Base-by-base conservation (phyloP, 2,113 vertebrate species). In the Oncorhynchus gorbuscha region DNA sequence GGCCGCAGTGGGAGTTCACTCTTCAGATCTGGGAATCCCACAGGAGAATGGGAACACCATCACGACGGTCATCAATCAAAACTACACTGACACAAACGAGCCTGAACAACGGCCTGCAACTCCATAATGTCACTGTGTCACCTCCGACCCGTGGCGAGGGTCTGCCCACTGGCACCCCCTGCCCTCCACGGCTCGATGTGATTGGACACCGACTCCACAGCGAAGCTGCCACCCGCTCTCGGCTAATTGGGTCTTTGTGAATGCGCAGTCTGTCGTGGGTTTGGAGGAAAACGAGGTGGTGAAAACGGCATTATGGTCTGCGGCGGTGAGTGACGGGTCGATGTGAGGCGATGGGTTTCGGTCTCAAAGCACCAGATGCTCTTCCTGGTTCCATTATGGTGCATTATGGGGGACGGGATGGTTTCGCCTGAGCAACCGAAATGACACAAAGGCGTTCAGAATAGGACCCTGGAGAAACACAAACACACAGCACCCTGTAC, bases 61-160 rank as follows among this genome's bases (percentile, higher is more conserved):
- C 94, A 92, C 91, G 92, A 95, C 91, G 93, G 92, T 94, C 93
- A 98, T 99, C 96, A 96, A 99, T 99, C 97, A 99, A 94, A 90
- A 85, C 11, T 55, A 89, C 4, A 20, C 71, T 96, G 97, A 98
- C 97, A 97, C 89, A 93, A 97, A 96, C 97, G 94, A 93, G 94
- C 92, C 84, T 91, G 89, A 92, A 96, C 95, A 96, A 95, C 92
- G 92, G 90, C 83, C 92, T 71, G 82, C 83, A 94, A 92, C 93
- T 92, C 87, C 86, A 88, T 78, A 83, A 84, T 91, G 93, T 92
- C 94, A 95, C 92, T 91, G 45, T 76, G 86, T 84, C 85, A 79
- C 90, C 89, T 85, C 93, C 84, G 76, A 81, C 95, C 95, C 74
- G 86, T 91, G n/a, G 92, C 78, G 83, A 86, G 24, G 93, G 94